Evolutionary conservation across 2,888 invertebrate genomes (phyloP).

Genomic region (Drosophila dives): DNA sequence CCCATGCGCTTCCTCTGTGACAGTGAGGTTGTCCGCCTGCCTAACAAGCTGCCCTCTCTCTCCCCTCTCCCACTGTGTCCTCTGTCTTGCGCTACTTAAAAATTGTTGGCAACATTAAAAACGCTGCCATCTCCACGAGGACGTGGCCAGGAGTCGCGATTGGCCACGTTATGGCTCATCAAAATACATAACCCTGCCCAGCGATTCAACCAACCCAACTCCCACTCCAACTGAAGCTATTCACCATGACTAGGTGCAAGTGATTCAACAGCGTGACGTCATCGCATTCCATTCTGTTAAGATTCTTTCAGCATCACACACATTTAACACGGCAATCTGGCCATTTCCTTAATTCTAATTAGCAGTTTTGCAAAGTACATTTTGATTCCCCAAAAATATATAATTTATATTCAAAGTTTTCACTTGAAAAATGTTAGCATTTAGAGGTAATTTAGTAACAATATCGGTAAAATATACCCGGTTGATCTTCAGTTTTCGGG

Average conservation of each 20-base stretch:
- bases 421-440: background rate
- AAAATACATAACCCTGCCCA: conserved; percentile 46
- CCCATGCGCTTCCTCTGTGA: background rate
- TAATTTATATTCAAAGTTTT: background rate
- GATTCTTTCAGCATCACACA: background rate
- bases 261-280: background rate
- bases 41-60: background rate
- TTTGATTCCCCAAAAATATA: background rate
- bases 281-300: conserved; percentile 1
- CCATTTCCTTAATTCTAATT: background rate
- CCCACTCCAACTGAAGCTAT: background rate
- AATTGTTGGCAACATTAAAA: conserved; percentile 73
- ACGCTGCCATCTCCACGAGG: conserved; percentile 25
- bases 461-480: background rate
- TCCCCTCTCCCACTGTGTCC: background rate
- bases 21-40: conserved; percentile 31
- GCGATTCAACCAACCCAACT: conserved; percentile 19
- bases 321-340: background rate
- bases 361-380: background rate
- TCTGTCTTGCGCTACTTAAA: conserved; percentile 71
- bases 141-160: background rate
- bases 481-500: background rate
- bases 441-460: background rate
- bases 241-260: conserved; percentile 12
- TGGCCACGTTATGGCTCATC: conserved; percentile 39